These are phyloP conservation scores for Hypselothyrea guttata DNA, from an alignment of 2,888 invertebrate genomes.

Conservation along the genomic window DNA sequence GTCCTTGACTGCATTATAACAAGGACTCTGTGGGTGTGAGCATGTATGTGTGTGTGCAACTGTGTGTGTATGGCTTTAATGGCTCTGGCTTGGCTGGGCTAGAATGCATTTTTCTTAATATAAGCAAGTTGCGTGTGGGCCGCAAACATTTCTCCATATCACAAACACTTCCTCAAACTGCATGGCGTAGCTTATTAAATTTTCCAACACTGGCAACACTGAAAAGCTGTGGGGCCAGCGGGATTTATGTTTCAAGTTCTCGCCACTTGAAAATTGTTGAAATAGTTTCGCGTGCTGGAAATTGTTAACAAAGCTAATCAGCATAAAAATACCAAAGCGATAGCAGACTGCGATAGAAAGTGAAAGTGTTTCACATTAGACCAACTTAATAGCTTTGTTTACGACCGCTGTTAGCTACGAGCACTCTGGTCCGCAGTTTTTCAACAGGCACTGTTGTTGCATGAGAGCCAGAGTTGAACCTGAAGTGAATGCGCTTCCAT, in stretches of 20 bases:
- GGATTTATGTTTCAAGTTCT: slow-evolving; percentile 60
- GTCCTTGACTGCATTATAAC: slow-evolving; percentile 65
- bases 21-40: too few relatives aligned
- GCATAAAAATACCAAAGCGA: slow-evolving; percentile 64
- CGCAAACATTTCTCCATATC: slow-evolving; percentile 56
- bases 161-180: slow-evolving; percentile 38
- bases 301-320: slow-evolving; percentile 71
- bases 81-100: slow-evolving; percentile 25
- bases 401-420: slow-evolving; percentile 10
- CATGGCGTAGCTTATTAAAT: slow-evolving; percentile 55
- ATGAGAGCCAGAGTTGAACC: slow-evolving; percentile 32
- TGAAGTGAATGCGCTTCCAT: slow-evolving; percentile 17
- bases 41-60: slow-evolving; percentile 16
- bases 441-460: slow-evolving; percentile 1
- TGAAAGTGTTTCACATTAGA: slow-evolving; percentile 55
- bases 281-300: slow-evolving; percentile 71
- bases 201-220: slow-evolving; percentile 37
- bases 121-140: slow-evolving; percentile 59
- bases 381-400: slow-evolving; percentile 45
- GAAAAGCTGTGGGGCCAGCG: slow-evolving; percentile 6
- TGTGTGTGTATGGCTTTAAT: slow-evolving; percentile 38
- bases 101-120: slow-evolving; percentile 51
- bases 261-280: slow-evolving; percentile 39
- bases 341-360: slow-evolving; percentile 24
- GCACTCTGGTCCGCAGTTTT: background rate